These are phyloP conservation scores for Argopecten irradians DNA, from an alignment of 1,140 invertebrate species.

Conservation along the genomic window DNA sequence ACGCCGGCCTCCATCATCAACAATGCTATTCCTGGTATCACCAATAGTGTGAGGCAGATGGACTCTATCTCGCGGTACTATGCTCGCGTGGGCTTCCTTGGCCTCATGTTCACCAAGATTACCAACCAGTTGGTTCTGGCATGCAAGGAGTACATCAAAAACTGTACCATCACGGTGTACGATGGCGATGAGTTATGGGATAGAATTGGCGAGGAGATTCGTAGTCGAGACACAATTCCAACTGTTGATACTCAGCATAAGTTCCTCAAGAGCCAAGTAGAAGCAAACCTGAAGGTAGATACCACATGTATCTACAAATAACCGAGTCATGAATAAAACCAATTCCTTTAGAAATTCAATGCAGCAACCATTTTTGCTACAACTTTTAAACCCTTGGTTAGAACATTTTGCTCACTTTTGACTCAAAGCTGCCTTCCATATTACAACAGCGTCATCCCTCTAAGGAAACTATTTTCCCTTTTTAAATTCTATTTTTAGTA, in stretches of 20 bases:
- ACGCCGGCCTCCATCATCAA: conserved; percentile 72
- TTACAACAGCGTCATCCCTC: no score
- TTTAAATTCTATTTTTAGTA: no score
- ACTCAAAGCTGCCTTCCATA: no score
- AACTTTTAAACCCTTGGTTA: no score
- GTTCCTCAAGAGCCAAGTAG: conserved; percentile 64
- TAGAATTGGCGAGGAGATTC: conserved; percentile 68
- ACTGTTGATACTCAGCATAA: conserved; percentile 65
- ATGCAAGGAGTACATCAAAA: conserved; percentile 75
- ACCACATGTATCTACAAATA: neutral
- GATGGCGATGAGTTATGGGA: conserved; percentile 73
- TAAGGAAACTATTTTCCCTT: no score
- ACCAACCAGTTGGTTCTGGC: conserved; percentile 75
- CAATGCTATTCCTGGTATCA: conserved; percentile 72
- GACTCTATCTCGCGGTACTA: conserved; percentile 76
- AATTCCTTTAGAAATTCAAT: no score
- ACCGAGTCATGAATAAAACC: no score
- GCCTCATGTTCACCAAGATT: conserved; percentile 75
- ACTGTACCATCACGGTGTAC: conserved; percentile 65
- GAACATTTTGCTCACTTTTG: no score
- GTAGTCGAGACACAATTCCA: conserved; percentile 54
- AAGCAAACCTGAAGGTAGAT: conserved; percentile 69
- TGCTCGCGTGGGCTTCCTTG: conserved; percentile 75
- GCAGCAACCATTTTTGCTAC: no score
- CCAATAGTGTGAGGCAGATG: conserved; percentile 74